phyloP scores from a whole-genome alignment of 1,140 invertebrate genomes.

The Reticulitermes speratus region DNA sequence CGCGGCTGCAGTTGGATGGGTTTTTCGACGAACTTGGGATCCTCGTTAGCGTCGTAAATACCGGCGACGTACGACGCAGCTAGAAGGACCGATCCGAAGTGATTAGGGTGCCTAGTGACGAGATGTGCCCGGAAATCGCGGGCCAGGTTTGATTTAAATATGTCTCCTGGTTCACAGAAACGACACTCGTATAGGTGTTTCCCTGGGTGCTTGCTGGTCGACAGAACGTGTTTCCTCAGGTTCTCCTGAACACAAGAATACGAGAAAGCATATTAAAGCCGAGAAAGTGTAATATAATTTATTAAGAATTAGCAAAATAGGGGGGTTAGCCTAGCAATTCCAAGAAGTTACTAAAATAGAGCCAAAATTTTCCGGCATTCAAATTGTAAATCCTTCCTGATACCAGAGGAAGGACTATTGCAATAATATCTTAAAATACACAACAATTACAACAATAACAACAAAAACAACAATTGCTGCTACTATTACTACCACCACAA shows the following conservation, averaged over 20 bases:
- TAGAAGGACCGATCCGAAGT: constrained; percentile 48
- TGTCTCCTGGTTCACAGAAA: constrained; percentile 50
- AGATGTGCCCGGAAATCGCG: constrained; percentile 68
- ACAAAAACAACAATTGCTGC: no score
- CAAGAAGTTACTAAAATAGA: no score
- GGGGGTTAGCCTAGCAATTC: no score
- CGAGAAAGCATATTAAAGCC: no score
- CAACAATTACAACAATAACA: no score
- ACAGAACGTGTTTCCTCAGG: constrained; percentile 79
- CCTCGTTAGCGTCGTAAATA: constrained; percentile 49
- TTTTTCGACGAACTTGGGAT: constrained; percentile 35
- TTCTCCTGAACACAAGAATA: constrained; percentile 66
- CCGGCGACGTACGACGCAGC: constrained; percentile 40
- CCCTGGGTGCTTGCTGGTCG: constrained; percentile 74
- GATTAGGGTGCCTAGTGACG: constrained; percentile 54
- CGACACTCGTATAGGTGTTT: constrained; percentile 75
- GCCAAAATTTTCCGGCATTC: no score
- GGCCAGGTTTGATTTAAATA: constrained; percentile 62
- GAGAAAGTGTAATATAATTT: no score
- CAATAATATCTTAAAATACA: no score
- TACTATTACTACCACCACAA: no score
- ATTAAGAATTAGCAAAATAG: no score
- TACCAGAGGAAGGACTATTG: no score
- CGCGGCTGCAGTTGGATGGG: constrained; percentile 31
- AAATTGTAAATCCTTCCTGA: no score